Base-by-base conservation (phyloP, 2,888 invertebrate species). In the Acleris holmiana region DNA sequence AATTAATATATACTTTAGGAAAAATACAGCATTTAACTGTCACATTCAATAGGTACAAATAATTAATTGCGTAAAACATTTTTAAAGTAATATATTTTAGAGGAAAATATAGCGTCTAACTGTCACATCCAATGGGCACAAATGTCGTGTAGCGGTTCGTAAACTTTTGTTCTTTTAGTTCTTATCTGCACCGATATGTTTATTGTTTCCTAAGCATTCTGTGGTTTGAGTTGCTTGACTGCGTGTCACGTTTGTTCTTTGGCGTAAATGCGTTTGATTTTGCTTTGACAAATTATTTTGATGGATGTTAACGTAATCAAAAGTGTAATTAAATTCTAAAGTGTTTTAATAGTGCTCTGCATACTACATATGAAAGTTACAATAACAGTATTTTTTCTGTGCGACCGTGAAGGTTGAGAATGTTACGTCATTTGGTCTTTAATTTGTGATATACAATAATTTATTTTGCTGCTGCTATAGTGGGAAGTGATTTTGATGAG, bases 321-420 rank as follows among this genome's bases (percentile, higher is more conserved):
- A 78, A 76, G 80, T 78, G 74, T 69, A 72, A 72, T 78, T 78
- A 70, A 70, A 75, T 74, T 76, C 76, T 75, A 73, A 78, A 77
- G 82, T 80, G 77, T 72, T 71, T 67, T 48, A 71, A 68, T 67
- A 76, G 80, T 81, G 78, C 69, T 75, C 68, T 67, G 68, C 62
- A 73, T 71, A 73, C 73, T 70, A 71, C 67, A 68, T 65, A 66
- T 72, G 69, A 65, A 72, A 72, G 70, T 62, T 71, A 73, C 67
- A 70, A 75, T 73, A 76, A 76, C 77, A 79, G 72, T 76, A 79
- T 78, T 79, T 82, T 85, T 80, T 78, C 85, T 86, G 85, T 86
- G 90, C 91, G 91, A 89, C 90, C 90, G 91, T 92, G 92, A 92
- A 92, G 91, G 91, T 91, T 92, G 89, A 91, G 89, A 89, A 88